phyloP scores from a whole-genome alignment of 2,113 vertebrate genomes.

The Cygnus buccinator region DNA sequence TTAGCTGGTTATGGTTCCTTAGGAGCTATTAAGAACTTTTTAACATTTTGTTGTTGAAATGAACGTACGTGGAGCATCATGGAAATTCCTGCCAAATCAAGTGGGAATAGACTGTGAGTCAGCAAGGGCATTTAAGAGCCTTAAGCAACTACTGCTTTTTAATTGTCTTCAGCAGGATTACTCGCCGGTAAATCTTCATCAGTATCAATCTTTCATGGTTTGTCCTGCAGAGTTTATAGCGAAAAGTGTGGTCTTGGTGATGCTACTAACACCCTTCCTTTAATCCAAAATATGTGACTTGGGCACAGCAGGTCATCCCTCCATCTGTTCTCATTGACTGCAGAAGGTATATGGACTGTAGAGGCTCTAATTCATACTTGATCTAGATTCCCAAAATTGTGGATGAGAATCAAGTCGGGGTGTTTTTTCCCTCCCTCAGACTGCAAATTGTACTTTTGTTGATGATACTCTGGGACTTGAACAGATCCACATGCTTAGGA shows the following conservation, averaged over 20 bases:
- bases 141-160: not conserved
- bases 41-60: not conserved
- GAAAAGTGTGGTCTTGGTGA: not conserved
- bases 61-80: not conserved
- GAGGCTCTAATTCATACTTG: not conserved
- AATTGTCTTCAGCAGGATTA: not conserved
- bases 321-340: not conserved
- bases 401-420: not conserved
- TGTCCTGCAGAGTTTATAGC: not conserved
- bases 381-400: not conserved
- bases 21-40: not conserved
- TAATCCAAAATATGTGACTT: not conserved
- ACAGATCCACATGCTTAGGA: not conserved
- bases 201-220: not conserved
- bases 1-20: not conserved
- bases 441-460: not conserved
- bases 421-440: too few relatives aligned
- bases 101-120: not conserved
- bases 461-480: not conserved
- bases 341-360: rapidly evolving
- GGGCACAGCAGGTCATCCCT: not conserved
- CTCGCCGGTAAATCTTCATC: not conserved
- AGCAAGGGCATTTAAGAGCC: not conserved
- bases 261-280: not conserved
- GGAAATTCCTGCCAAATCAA: not conserved